Base-by-base conservation (phyloP, 2,113 vertebrate genomes). In the Oncorhynchus gorbuscha region DNA sequence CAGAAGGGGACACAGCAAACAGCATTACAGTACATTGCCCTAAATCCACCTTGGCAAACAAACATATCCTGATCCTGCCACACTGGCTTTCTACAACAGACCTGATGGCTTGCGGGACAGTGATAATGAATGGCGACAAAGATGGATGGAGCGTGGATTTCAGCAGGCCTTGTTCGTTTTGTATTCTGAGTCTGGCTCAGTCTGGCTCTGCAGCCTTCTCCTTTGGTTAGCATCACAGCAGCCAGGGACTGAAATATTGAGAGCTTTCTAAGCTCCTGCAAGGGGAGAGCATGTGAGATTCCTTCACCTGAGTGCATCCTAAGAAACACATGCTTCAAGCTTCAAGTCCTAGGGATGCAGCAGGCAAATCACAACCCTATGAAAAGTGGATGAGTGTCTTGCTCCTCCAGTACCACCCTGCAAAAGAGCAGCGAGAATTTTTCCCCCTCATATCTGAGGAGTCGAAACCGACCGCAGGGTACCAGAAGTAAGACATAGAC, bases 381-480 rank as follows among this genome's bases (percentile, higher is more conserved):
- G 80, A 82, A 82, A 76, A 78, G 24, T 80, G 71, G 75, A 85
- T 77, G 78, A 80, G 76, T 45, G n/a, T 70, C 70, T 77, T 39
- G n/a, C 65, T 45, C 45, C n/a, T 73, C 68, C 67, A 20, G 16
- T 35, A 64, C n/a, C 13, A 26, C 9, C 28, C 64, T 8, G 12
- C 64, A 3, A 66, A 24, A 30, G 24, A 66, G 39, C 39, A 45
- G 39, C 9, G 3, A 11, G 2, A 24, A 28, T 22, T 12, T 28
- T 14, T 0, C 1, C 14, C 16, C 30, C 11, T 22, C 13, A 24
- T 28, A 30, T 30, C 64, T 28, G 24, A 66, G 64, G 64, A 24
- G 11, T 66, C 64, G 5, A 24, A 66, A 66, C 64, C 1, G 24
- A 28, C 12, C 24, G 28, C 62, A 11, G 28, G 64, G 64, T 4